Percentiles rank a stretch among this genome's conserved stretches.
These are phyloP conservation scores for Notocelia uddmanniana DNA, from an alignment of 2,888 invertebrate species.

Conservation along the genomic window DNA sequence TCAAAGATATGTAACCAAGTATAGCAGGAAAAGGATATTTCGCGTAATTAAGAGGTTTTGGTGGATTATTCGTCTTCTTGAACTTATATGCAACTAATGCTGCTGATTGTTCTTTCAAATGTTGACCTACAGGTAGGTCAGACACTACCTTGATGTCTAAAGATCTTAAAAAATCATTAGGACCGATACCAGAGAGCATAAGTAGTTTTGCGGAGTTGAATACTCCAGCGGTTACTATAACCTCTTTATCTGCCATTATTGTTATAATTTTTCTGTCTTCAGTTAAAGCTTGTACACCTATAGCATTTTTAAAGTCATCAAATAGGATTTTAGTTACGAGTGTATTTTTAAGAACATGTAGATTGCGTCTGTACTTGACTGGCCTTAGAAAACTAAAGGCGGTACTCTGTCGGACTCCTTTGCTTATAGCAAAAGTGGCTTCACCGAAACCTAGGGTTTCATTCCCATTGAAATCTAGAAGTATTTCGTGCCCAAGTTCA, in stretches of 20 bases:
- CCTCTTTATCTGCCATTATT: constrained; percentile 59
- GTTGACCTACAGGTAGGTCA: constrained; percentile 67
- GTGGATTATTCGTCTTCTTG: not conserved
- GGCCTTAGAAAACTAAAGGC: constrained; percentile 89
- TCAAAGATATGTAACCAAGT: not conserved
- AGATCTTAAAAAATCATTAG: constrained; percentile 56
- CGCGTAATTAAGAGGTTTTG: not conserved
- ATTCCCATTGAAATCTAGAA: constrained; percentile 21
- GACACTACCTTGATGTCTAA: constrained; percentile 60
- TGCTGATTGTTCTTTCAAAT: constrained; percentile 69
- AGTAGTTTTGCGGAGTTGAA: constrained; percentile 71
- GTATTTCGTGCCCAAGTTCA: constrained; percentile 11
- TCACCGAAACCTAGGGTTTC: constrained; percentile 42
- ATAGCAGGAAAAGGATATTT: not conserved
- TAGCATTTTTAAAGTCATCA: constrained; percentile 64
- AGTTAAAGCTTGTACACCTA: constrained; percentile 65
- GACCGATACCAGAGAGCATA: constrained; percentile 74
- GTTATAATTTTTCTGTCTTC: constrained; percentile 52
- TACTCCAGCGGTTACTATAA: constrained; percentile 70
- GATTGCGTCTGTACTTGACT: constrained; percentile 53
- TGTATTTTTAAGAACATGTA: constrained; percentile 67
- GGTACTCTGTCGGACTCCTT: constrained; percentile 89
- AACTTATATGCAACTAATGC: constrained; percentile 20
- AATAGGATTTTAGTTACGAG: constrained; percentile 75
- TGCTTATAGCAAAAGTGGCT: constrained; percentile 76